These are phyloP conservation scores for Parnassius glacialis DNA, from an alignment of 2,888 invertebrate genomes.

Conservation along the genomic window DNA sequence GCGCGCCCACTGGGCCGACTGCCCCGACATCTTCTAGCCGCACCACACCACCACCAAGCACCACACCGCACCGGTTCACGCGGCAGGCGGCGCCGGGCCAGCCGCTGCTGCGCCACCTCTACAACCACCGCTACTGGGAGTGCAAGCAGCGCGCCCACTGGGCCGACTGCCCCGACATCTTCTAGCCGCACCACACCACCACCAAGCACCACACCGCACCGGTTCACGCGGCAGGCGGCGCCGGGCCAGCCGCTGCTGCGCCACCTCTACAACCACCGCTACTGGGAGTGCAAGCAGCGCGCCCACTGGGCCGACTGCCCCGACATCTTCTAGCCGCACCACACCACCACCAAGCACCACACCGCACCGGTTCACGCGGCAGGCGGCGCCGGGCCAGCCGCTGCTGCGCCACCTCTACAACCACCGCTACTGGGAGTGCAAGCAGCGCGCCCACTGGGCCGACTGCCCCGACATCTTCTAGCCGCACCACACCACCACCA, in stretches of 20 bases:
- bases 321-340: conserved; percentile 86
- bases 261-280: conserved; percentile 92
- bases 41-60: conserved; percentile 7
- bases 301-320: conserved; percentile 96
- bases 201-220: neutral
- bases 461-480: conserved; percentile 95
- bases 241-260: conserved; percentile 76
- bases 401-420: conserved; percentile 87
- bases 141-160: conserved; percentile 94
- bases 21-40: conserved; percentile 93
- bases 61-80: neutral
- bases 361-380: conserved; percentile 44
- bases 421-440: conserved; percentile 96
- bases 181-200: conserved; percentile 60
- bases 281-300: conserved; percentile 95
- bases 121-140: conserved; percentile 95
- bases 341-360: neutral
- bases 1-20: conserved; percentile 91
- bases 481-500: conserved; percentile 26
- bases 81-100: conserved; percentile 82
- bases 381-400: conserved; percentile 81
- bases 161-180: conserved; percentile 95
- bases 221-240: conserved; percentile 81
- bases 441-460: conserved; percentile 93
- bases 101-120: conserved; percentile 84